A percentile compares a stretch with the other conserved stretches of the same genome.
These are phyloP conservation scores for Tangachromis dhanisi DNA, from an alignment of 2,113 vertebrate species.

Conservation along the genomic window DNA sequence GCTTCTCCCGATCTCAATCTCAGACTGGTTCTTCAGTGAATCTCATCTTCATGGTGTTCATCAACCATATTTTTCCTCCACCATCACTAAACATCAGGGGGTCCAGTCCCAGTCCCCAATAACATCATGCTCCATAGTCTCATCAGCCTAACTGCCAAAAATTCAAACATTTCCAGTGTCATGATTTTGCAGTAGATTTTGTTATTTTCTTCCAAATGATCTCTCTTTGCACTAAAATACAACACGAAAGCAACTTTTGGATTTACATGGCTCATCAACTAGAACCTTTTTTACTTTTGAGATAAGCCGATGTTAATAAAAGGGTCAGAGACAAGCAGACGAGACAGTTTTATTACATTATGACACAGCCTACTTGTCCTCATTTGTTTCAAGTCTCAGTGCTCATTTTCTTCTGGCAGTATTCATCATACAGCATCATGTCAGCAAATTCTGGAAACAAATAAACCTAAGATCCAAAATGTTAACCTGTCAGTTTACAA, in stretches of 20 bases:
- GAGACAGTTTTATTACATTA: background rate
- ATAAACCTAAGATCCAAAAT: background rate
- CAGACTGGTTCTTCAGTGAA: background rate
- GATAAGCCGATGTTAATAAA: background rate
- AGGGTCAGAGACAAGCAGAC: background rate
- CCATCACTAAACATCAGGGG: background rate
- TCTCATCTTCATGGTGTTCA: background rate
- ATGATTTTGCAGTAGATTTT: background rate
- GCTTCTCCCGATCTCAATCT: background rate
- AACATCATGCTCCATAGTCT: background rate
- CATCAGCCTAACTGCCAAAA: background rate
- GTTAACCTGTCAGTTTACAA: background rate
- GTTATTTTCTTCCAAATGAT: background rate
- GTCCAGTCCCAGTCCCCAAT: background rate
- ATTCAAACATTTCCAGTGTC: background rate
- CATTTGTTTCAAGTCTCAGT: background rate
- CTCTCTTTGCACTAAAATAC: background rate
- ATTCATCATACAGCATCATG: background rate
- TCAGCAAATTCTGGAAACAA: background rate
- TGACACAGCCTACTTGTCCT: background rate
- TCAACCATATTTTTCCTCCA: background rate
- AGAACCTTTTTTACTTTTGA: background rate
- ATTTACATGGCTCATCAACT: background rate
- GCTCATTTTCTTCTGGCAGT: background rate
- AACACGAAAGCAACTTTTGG: background rate